A percentile compares a stretch with the other conserved stretches of the same genome.
phyloP scores from a whole-genome alignment of 2,797 vertebrate genomes.

The Rhabdophis nuchalis region DNA sequence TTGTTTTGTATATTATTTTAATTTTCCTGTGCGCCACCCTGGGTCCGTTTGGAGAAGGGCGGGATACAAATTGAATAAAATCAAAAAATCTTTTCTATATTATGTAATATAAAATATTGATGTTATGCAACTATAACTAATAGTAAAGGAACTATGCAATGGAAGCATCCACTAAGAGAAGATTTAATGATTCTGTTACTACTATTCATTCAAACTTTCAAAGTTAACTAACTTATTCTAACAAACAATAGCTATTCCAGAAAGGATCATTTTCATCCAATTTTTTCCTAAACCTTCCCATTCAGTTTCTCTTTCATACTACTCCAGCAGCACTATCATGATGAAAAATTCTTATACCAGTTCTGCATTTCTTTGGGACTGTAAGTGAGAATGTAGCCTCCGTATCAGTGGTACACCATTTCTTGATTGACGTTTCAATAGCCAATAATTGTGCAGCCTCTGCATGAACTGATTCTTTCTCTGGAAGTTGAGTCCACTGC shows the following conservation, averaged over 20 bases:
- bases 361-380: slow-evolving; percentile 85
- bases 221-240: not conserved
- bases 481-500: slow-evolving; percentile 90
- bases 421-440: slow-evolving; percentile 92
- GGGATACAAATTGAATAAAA: too few species aligned
- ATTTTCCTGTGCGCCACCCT: too few species aligned
- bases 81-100: not conserved
- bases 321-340: not conserved
- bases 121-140: not conserved
- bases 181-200: not conserved
- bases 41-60: too few species aligned
- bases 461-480: slow-evolving; percentile 98
- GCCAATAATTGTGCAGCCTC: slow-evolving; percentile 96
- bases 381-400: slow-evolving; percentile 89
- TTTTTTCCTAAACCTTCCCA: not conserved
- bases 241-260: not conserved
- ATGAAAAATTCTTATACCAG: slow-evolving; percentile 74
- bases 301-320: accelerated
- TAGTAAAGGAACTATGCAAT: not conserved
- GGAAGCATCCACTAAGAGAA: not conserved
- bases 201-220: not conserved
- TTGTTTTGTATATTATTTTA: too few species aligned
- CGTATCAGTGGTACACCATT: slow-evolving; percentile 95
- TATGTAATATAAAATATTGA: not conserved
- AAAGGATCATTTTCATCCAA: not conserved